Evolutionary conservation across 1,140 invertebrate species (phyloP).

Genomic region (Drosophila pachea): DNA sequence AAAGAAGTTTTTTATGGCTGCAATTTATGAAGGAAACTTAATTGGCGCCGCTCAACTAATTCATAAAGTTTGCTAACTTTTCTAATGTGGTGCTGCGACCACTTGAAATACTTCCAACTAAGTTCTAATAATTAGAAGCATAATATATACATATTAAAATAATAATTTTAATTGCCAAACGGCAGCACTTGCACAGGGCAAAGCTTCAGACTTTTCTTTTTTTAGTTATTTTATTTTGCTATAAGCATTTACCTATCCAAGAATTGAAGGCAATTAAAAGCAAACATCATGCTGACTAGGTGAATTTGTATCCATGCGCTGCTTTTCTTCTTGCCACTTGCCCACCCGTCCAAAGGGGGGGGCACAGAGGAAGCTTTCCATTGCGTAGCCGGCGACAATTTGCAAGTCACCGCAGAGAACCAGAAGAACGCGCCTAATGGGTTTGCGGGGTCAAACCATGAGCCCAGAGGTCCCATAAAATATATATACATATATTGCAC

Average conservation of each 20-base stretch:
- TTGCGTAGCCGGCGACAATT: slow-evolving; percentile 12
- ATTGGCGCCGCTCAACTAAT: slow-evolving; percentile 45
- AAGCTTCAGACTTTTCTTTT: slow-evolving; percentile 1
- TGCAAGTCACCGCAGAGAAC: slow-evolving; percentile 24
- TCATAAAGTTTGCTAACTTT: slow-evolving; percentile 54
- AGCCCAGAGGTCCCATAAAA: too few species aligned
- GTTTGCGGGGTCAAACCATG: slow-evolving; percentile 15
- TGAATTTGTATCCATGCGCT: slow-evolving; percentile 37
- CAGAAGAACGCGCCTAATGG: slow-evolving; percentile 31
- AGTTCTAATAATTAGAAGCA: slow-evolving; percentile 61
- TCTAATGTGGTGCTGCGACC: slow-evolving; percentile 60
- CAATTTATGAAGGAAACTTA: slow-evolving; percentile 29
- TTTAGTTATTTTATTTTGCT: neutral
- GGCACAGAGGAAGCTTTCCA: slow-evolving; percentile 40
- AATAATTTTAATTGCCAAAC: slow-evolving; percentile 77
- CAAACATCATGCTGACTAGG: slow-evolving; percentile 70
- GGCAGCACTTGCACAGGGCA: slow-evolving; percentile 51
- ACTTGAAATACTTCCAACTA: slow-evolving; percentile 69
- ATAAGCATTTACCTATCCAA: slow-evolving; percentile 14
- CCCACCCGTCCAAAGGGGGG: slow-evolving; percentile 21
- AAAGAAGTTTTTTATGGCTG: slow-evolving; percentile 21
- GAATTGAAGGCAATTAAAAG: slow-evolving; percentile 44
- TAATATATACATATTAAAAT: slow-evolving; percentile 18
- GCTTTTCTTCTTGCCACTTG: slow-evolving; percentile 46
- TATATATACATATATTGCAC: slow-evolving; percentile 1